Percentiles rank a stretch among this genome's conserved stretches.
phyloP scores from a whole-genome alignment of 2,113 vertebrate genomes.

The Junco hyemalis region DNA sequence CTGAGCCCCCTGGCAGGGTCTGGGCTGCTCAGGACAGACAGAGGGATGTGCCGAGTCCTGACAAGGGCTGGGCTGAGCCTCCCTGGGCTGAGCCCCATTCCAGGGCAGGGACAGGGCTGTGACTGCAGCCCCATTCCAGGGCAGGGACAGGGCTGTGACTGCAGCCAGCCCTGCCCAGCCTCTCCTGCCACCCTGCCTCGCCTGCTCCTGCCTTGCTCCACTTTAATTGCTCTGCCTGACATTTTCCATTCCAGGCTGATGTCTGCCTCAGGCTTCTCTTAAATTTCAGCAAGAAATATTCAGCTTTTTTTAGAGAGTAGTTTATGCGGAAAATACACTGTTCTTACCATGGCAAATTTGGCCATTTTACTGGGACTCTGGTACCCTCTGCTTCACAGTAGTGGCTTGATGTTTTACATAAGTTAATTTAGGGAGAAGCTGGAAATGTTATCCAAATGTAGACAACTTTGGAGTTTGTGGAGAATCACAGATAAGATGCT shows the following conservation, averaged over 20 bases:
- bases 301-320: background rate
- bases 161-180: background rate
- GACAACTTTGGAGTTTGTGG: background rate
- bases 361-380: background rate
- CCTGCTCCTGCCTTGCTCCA: background rate
- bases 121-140: background rate
- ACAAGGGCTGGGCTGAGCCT: background rate
- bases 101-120: background rate
- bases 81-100: background rate
- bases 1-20: too few species aligned
- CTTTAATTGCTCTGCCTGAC: constrained; percentile 15
- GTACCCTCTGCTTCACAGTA: background rate
- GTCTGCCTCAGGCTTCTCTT: background rate
- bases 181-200: background rate
- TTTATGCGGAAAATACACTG: background rate
- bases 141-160: background rate
- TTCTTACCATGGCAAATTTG: background rate
- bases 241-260: background rate
- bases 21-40: too few species aligned
- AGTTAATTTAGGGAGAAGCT: background rate
- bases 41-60: too few species aligned
- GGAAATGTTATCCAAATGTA: background rate
- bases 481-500: background rate
- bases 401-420: background rate
- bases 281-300: background rate